Conservation (phyloP, 1,140 invertebrate species). For the Drosophila dunni region DNA sequence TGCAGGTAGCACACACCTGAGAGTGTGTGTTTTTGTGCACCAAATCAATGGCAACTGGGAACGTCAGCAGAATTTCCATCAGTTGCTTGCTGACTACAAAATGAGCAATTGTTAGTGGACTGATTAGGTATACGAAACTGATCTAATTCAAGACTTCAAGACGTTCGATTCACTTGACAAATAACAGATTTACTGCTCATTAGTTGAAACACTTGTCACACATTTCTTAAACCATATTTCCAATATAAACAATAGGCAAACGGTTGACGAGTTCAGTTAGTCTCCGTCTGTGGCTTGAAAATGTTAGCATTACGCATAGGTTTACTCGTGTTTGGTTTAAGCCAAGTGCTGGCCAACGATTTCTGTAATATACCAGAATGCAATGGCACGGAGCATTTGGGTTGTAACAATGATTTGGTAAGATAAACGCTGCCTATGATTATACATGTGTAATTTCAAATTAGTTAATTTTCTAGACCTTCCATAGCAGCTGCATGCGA, state of each 20-base stretch:
- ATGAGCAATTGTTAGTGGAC: slow-evolving; percentile 20
- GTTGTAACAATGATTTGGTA: slow-evolving; percentile 65
- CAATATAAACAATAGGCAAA: slow-evolving; percentile 9
- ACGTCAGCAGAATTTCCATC: slow-evolving; percentile 38
- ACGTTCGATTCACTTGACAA: neutral
- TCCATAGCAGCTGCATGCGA: slow-evolving; percentile 46
- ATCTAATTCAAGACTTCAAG: neutral
- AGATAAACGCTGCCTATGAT: neutral
- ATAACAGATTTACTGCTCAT: neutral
- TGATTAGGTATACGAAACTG: neutral
- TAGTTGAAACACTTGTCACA: slow-evolving; percentile 18
- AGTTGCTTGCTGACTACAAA: slow-evolving; percentile 23
- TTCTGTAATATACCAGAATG: slow-evolving; percentile 56
- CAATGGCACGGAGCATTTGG: slow-evolving; percentile 39
- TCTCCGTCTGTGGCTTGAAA: neutral
- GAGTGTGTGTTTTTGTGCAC: slow-evolving; percentile 2
- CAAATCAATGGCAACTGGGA: slow-evolving; percentile 26
- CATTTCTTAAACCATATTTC: neutral
- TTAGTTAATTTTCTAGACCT: slow-evolving; percentile 32
- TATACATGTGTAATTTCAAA: no score
- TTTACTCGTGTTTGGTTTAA: slow-evolving; percentile 18
- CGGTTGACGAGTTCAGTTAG: neutral
- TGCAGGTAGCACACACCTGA: slow-evolving; percentile 3
- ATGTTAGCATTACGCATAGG: slow-evolving; percentile 31
- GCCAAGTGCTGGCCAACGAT: slow-evolving; percentile 37